Conservation (phyloP, 2,113 vertebrate genomes). For the Platycercus adscitus region DNA sequence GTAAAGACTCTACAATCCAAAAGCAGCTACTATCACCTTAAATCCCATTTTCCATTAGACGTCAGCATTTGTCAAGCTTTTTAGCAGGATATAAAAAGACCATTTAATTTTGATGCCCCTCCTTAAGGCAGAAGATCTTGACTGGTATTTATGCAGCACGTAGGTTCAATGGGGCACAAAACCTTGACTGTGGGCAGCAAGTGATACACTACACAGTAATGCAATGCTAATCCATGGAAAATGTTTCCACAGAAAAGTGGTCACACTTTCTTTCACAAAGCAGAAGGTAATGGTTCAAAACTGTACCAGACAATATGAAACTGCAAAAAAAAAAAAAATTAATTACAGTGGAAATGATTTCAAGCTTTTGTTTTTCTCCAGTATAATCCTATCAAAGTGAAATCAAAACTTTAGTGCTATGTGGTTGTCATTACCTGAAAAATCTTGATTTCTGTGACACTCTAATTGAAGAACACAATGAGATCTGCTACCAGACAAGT, state of each 20-base stretch:
- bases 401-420: not conserved
- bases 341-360: not conserved
- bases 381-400: not conserved
- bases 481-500: not conserved
- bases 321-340: not conserved
- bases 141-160: not conserved
- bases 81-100: not conserved
- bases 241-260: not conserved
- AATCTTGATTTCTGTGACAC: not conserved
- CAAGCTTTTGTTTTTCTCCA: not conserved
- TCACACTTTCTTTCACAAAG: not conserved
- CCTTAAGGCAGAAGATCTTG: not conserved
- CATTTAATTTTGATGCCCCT: not conserved
- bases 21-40: not conserved
- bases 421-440: not conserved
- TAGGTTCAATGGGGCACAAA: not conserved
- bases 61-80: not conserved
- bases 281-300: not conserved
- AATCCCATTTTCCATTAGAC: not conserved
- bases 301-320: not conserved
- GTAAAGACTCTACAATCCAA: not conserved
- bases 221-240: not conserved
- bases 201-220: not conserved
- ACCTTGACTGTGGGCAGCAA: not conserved
- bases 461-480: not conserved